A percentile compares a stretch with the other conserved stretches of the same genome.
Conservation (phyloP, 2,113 vertebrate species). For the Leucosticte australis region DNA sequence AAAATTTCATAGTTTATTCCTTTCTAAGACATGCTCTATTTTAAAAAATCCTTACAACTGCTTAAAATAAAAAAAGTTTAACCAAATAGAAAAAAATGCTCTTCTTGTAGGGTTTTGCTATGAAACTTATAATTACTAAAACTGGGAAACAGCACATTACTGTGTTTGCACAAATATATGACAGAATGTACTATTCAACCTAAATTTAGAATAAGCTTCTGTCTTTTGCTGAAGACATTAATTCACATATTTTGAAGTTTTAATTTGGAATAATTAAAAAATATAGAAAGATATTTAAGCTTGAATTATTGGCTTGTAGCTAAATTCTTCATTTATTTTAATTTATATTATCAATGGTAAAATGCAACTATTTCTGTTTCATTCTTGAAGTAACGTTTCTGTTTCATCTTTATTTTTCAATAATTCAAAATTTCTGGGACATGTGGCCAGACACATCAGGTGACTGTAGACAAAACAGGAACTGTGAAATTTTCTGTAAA, state of each 20-base stretch:
- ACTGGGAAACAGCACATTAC: background rate
- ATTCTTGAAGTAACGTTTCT: background rate
- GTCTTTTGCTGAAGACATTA: background rate
- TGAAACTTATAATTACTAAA: background rate
- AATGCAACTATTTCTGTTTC: background rate
- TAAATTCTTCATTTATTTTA: background rate
- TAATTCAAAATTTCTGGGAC: background rate
- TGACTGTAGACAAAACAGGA: background rate
- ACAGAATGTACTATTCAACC: background rate
- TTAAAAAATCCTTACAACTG: fast-evolving
- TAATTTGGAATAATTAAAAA: background rate
- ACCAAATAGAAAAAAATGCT: background rate
- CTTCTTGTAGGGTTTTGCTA: background rate
- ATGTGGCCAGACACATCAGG: background rate
- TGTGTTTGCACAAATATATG: background rate
- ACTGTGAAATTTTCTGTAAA: background rate
- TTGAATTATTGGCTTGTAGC: background rate
- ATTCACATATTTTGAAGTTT: background rate
- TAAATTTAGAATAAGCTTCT: background rate
- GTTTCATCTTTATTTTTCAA: background rate
- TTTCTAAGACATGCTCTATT: background rate
- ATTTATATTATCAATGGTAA: background rate
- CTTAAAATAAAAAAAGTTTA: background rate
- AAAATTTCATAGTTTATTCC: background rate
- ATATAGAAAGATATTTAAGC: background rate